Evolutionary conservation across 1,140 invertebrate species (phyloP).

Genomic region (Hestina assimilis): DNA sequence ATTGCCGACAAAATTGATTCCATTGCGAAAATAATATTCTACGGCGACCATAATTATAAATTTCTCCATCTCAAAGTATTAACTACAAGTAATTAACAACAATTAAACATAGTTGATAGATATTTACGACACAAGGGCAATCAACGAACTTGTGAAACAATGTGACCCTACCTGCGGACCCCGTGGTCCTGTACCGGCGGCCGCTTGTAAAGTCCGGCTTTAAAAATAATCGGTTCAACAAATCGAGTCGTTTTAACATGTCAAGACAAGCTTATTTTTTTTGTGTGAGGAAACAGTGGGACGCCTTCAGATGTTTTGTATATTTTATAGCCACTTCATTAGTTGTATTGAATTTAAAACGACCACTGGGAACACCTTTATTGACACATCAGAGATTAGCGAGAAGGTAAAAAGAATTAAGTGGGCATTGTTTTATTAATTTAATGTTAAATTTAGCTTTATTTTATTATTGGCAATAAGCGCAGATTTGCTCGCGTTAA

Average conservation of each 20-base stretch:
- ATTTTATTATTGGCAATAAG: background rate
- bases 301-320: constrained; percentile 61
- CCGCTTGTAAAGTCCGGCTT: constrained; percentile 44
- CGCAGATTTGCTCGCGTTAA: too few species aligned
- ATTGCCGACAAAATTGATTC: too few species aligned
- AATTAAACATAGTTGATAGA: background rate
- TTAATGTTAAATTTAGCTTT: background rate
- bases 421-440: background rate
- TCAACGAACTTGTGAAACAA: constrained; percentile 60
- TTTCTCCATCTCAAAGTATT: too few species aligned
- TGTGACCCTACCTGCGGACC: constrained; percentile 20
- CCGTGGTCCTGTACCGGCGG: constrained; percentile 30
- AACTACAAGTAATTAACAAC: background rate
- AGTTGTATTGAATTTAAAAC: constrained; percentile 44
- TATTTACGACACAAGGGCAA: constrained; percentile 12
- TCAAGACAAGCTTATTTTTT: constrained; percentile 67
- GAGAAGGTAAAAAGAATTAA: constrained; percentile 1
- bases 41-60: too few species aligned
- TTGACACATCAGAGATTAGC: constrained; percentile 53
- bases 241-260: constrained; percentile 67
- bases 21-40: too few species aligned
- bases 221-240: constrained; percentile 67
- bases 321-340: constrained; percentile 70
- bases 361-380: constrained; percentile 48
- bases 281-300: constrained; percentile 48